These are phyloP conservation scores for Bryconaethiops microstoma DNA, from an alignment of 2,797 vertebrate genomes.

Conservation along the genomic window DNA sequence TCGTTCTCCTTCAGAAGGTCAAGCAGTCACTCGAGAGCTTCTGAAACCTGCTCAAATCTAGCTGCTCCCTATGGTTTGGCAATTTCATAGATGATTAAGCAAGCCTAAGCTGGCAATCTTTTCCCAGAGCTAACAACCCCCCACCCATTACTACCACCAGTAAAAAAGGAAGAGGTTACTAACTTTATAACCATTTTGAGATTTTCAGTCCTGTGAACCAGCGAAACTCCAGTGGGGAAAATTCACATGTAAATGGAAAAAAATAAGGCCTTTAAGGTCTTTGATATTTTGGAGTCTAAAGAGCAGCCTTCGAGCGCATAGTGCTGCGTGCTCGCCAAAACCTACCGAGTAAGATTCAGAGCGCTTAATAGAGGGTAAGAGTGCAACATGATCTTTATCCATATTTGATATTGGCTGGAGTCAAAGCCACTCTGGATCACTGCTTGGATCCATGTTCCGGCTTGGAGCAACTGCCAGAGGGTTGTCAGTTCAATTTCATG, in stretches of 20 bases:
- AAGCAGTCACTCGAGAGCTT: constrained; percentile 52
- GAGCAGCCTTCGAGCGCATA: constrained; percentile 26
- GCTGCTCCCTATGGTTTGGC: constrained; percentile 52
- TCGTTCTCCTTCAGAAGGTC: constrained; percentile 48
- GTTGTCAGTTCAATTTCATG: constrained; percentile 42
- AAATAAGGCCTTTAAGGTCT: constrained; percentile 21
- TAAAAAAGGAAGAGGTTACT: not conserved
- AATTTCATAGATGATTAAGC: constrained; percentile 52
- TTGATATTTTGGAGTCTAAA: constrained; percentile 43
- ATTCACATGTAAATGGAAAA: constrained; percentile 33
- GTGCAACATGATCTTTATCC: constrained; percentile 54
- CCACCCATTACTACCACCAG: not conserved
- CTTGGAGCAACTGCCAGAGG: constrained; percentile 30
- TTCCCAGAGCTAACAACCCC: not conserved
- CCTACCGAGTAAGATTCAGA: constrained; percentile 44
- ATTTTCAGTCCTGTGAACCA: constrained; percentile 25
- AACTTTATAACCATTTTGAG: constrained; percentile 10
- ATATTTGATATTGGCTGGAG: constrained; percentile 51
- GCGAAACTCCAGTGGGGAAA: not conserved
- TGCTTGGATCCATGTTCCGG: constrained; percentile 42
- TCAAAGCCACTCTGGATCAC: constrained; percentile 42
- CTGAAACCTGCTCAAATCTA: constrained; percentile 41
- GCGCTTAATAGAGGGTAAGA: constrained; percentile 51
- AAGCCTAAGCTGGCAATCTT: constrained; percentile 51
- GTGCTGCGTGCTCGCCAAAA: constrained; percentile 41